Conservation (phyloP, 2,888 invertebrate genomes). For the Idaea straminata region DNA sequence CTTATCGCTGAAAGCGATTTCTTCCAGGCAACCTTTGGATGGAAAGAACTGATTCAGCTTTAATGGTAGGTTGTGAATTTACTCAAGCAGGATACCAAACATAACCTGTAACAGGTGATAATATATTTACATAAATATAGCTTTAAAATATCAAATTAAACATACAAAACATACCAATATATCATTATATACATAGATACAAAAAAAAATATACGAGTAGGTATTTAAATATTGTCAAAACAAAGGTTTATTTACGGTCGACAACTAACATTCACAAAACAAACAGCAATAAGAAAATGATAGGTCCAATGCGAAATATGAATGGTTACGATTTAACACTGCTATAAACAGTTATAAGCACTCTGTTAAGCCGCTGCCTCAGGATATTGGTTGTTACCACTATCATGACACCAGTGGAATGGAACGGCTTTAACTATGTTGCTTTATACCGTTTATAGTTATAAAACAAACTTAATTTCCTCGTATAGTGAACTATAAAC, state of each 20-base stretch:
- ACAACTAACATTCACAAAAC: conserved; percentile 30
- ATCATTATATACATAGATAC: too few relatives aligned
- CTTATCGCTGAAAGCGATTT: too few relatives aligned
- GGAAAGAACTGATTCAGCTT: too few relatives aligned
- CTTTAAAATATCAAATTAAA: too few relatives aligned
- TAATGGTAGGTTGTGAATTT: too few relatives aligned
- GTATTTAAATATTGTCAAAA: background rate
- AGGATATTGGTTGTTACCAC: conserved; percentile 26
- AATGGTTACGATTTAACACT: conserved; percentile 54
- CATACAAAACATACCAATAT: too few relatives aligned
- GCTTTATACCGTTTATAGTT: conserved; percentile 14
- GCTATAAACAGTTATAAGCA: conserved; percentile 47
- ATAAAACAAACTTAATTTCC: background rate
- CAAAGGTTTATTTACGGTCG: conserved; percentile 4
- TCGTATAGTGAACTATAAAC: background rate
- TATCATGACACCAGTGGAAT: conserved; percentile 31
- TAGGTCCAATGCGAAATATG: conserved; percentile 45
- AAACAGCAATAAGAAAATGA: conserved; percentile 44
- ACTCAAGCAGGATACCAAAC: too few relatives aligned
- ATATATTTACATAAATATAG: too few relatives aligned
- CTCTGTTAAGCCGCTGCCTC: conserved; percentile 34
- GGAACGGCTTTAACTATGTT: conserved; percentile 23
- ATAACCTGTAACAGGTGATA: too few relatives aligned
- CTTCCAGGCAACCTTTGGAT: too few relatives aligned
- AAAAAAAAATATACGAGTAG: too few relatives aligned